Evolutionary conservation across 2,113 vertebrate species (phyloP).

Genomic region (Crotalus tigris): DNA sequence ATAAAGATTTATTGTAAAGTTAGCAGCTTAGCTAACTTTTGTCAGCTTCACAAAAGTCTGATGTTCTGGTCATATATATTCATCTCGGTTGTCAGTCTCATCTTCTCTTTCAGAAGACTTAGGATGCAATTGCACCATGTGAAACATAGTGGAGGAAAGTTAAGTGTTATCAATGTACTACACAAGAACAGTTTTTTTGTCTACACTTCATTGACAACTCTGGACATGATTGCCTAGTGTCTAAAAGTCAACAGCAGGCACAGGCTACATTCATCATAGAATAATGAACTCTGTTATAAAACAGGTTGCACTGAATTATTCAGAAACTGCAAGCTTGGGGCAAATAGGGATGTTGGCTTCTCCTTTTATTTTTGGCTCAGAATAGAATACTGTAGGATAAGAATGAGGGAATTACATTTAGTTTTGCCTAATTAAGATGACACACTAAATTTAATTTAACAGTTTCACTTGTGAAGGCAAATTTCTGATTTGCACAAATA

Average conservation of each 20-base stretch:
- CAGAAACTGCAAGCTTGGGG: neutral
- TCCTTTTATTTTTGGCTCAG: neutral
- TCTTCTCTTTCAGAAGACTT: neutral
- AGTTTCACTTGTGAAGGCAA: neutral
- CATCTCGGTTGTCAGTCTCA: conserved; percentile 2
- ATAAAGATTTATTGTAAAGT: neutral
- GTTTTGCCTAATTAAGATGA: neutral
- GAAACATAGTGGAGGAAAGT: neutral
- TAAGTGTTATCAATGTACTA: neutral
- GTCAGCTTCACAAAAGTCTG: neutral
- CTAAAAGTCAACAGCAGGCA: neutral
- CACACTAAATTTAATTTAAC: neutral
- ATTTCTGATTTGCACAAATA: neutral
- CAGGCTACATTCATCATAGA: neutral
- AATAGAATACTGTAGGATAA: neutral
- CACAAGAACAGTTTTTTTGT: neutral
- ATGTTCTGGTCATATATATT: neutral
- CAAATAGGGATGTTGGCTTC: neutral
- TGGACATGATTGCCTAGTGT: neutral
- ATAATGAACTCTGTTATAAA: neutral
- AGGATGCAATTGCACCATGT: neutral
- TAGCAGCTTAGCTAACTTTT: neutral
- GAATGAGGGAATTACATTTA: neutral
- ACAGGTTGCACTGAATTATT: neutral
- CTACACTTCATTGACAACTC: neutral